Conservation (phyloP, 2,113 vertebrate species). For the Phylloscopus trochilus region DNA sequence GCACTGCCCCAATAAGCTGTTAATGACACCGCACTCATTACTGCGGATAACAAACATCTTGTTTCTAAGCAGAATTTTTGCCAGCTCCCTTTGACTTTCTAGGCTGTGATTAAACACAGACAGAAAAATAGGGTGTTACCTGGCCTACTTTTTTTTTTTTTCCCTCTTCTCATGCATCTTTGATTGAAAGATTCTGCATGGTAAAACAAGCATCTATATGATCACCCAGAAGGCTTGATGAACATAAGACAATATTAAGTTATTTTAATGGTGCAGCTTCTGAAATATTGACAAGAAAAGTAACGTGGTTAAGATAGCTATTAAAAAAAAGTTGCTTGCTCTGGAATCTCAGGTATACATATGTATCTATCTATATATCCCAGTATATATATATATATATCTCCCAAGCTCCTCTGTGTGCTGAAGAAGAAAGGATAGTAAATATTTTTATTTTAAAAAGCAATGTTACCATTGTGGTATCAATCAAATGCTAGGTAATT, state of each 20-base stretch:
- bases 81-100: neutral
- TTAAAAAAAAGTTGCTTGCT: neutral
- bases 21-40: slow-evolving; percentile 17
- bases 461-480: neutral
- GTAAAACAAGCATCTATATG: neutral
- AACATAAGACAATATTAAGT: neutral
- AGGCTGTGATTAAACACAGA: neutral
- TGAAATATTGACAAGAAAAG: neutral
- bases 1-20: neutral
- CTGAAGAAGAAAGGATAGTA: neutral
- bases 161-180: neutral
- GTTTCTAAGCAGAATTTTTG: slow-evolving; percentile 25
- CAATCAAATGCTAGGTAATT: slow-evolving; percentile 20
- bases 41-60: neutral
- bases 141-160: slow-evolving; percentile 2
- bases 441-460: neutral
- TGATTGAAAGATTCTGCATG: neutral
- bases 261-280: neutral
- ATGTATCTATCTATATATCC: neutral
- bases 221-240: neutral
- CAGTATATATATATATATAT: neutral
- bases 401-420: neutral
- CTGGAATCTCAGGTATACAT: neutral
- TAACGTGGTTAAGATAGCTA: neutral
- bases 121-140: neutral